Percentiles rank a stretch among this genome's conserved stretches.
These are phyloP conservation scores for Myotis vivesi DNA, from an alignment of 2,797 vertebrate species.

Conservation along the genomic window DNA sequence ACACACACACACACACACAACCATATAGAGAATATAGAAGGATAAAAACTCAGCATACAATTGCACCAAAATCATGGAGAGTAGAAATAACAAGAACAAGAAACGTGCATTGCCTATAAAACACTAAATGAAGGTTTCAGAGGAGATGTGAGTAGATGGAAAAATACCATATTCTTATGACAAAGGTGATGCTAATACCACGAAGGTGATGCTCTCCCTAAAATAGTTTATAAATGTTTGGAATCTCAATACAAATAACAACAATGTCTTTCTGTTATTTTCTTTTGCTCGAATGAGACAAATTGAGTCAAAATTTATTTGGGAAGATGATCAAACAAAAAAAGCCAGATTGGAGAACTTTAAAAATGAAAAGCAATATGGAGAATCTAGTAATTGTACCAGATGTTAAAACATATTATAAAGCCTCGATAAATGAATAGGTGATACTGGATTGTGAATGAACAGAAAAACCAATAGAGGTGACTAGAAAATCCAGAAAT, in stretches of 20 bases:
- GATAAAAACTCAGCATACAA: not conserved
- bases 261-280: not conserved
- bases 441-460: not conserved
- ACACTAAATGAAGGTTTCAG: not conserved
- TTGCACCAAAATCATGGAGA: not conserved
- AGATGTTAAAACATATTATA: not conserved
- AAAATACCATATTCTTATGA: not conserved
- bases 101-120: not conserved
- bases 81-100: not conserved
- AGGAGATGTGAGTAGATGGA: not conserved
- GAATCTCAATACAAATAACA: not conserved
- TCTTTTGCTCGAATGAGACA: not conserved
- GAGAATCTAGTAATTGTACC: not conserved
- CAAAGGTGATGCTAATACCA: not conserved
- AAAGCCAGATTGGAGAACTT: not conserved
- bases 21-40: not conserved
- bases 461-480: not conserved
- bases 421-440: not conserved
- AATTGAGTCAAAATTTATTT: not conserved
- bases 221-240: not conserved
- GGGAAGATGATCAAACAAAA: not conserved
- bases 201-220: not conserved
- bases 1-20: not conserved
- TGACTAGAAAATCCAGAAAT: not conserved
- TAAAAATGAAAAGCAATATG: not conserved